Evolutionary conservation across 2,113 vertebrate species (phyloP), one percentile per base, ranked within the genome.

Genomic region (Charadrius vociferus): DNA sequence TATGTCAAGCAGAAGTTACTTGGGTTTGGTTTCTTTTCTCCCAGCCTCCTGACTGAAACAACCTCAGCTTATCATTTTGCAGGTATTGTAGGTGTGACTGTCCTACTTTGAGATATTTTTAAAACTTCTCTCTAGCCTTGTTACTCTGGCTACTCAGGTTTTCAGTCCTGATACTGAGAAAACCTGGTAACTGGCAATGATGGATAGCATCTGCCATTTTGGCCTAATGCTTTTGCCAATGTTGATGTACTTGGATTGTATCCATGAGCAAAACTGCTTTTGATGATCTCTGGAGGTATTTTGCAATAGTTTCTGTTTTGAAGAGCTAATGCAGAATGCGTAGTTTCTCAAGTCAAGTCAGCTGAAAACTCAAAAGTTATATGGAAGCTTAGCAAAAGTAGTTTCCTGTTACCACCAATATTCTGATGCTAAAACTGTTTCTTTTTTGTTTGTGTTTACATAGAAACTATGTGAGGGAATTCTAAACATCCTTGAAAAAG

Each of bases 381-480:
- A 53, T 24, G 36, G 72, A 68, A 82, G 15, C 13, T 55, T 39
- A 80, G 26, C 27, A 32, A 53, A 74, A 74, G 49, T 50, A 23
- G 49, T 50, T 50, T 50, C 49, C 49, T 75, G 9, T 29, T 86
- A 41, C 86, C 20, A 55, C 17, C 7, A 47, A 4, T 81, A 83
- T 92, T 58, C 66, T 94, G 56, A 88, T 50, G 61, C 65, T 95
- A 73, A 97, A 95, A 73, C 91, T 66, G 27, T 96, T 85, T 37
- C 66, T 65, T 90, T 63, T 77, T 50, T 85, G 18, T 75, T 80
- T 96, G 59, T 96, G 62, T 96, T 90, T 97, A 82, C 86, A 30
- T 94, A 99, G 99, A 99, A 98, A 97, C 98, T 99, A 13, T 99
- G 99, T 91, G 98, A 99, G 95, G 98, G 98, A 89, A 98, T 99